These are phyloP conservation scores for Sebastes fasciatus DNA, from an alignment of 2,113 vertebrate genomes.

Conservation along the genomic window DNA sequence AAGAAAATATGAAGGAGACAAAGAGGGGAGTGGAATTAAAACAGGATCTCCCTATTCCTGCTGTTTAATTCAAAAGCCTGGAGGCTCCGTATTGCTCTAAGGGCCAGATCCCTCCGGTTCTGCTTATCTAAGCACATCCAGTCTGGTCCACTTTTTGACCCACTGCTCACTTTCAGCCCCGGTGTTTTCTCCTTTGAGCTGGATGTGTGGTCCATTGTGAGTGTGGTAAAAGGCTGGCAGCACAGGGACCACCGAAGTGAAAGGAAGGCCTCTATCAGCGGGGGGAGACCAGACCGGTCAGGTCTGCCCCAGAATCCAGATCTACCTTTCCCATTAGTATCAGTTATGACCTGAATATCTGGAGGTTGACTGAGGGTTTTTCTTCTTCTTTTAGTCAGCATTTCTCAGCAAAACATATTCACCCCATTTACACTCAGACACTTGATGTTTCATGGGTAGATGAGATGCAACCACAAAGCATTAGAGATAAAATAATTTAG, in stretches of 20 bases:
- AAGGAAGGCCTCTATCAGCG: constrained; percentile 42
- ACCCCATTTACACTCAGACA: background rate
- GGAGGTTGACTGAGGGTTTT: background rate
- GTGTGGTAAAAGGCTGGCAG: constrained; percentile 60
- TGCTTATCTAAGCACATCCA: constrained; percentile 82
- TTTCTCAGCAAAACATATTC: background rate
- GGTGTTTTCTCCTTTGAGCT: constrained; percentile 67
- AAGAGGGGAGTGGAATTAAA: constrained; percentile 62
- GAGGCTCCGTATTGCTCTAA: constrained; percentile 56
- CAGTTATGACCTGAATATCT: background rate
- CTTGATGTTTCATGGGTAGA: background rate
- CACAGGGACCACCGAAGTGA: constrained; percentile 73
- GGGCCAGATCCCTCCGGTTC: constrained; percentile 59
- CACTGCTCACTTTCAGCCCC: constrained; percentile 65
- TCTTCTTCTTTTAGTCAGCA: background rate
- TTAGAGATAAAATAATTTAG: background rate
- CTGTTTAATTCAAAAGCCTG: constrained; percentile 55
- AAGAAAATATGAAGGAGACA: constrained; percentile 50
- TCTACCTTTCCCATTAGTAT: background rate
- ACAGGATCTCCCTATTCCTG: constrained; percentile 43
- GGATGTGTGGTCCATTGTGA: constrained; percentile 81
- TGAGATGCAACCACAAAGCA: background rate
- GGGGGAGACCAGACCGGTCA: background rate
- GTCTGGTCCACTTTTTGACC: constrained; percentile 76
- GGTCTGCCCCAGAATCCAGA: constrained; percentile 19